Conservation (phyloP, 2,797 vertebrate species). For the Ambastaia sidthimunki region DNA sequence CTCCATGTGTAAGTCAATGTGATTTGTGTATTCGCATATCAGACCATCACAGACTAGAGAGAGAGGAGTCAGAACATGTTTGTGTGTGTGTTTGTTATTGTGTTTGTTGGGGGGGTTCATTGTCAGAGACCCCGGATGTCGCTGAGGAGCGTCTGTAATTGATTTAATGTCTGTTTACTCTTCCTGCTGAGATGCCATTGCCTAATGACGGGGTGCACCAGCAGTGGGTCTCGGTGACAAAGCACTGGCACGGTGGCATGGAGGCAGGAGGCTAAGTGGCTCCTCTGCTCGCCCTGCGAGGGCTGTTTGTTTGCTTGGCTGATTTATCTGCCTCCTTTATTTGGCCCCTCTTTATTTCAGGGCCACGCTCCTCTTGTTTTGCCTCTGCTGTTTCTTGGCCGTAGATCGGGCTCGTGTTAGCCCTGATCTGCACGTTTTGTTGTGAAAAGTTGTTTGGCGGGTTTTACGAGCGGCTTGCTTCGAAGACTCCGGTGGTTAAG, state of each 20-base stretch:
- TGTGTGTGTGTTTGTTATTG: conserved; percentile 45
- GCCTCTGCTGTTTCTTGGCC: conserved; percentile 64
- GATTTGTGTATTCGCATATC: background rate
- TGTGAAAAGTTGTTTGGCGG: conserved; percentile 40
- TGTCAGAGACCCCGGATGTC: conserved; percentile 69
- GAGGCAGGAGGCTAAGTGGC: conserved; percentile 84
- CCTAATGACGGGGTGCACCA: conserved; percentile 83
- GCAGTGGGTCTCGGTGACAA: conserved; percentile 83
- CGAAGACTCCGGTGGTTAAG: conserved; percentile 16
- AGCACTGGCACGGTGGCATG: conserved; percentile 80
- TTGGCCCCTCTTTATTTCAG: conserved; percentile 63
- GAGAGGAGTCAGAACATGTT: background rate
- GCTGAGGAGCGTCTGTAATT: conserved; percentile 79
- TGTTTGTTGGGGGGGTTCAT: conserved; percentile 44
- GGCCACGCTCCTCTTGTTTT: conserved; percentile 55
- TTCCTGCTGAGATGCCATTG: conserved; percentile 81
- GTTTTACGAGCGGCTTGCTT: conserved; percentile 10
- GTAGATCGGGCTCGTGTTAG: conserved; percentile 20
- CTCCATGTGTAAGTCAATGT: background rate
- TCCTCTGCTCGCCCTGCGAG: conserved; percentile 73
- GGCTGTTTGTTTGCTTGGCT: conserved; percentile 71
- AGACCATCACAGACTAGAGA: background rate
- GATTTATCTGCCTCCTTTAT: conserved; percentile 70
- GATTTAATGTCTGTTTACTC: conserved; percentile 87
- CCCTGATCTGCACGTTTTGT: conserved; percentile 38